Evolutionary conservation across 2,797 vertebrate species (phyloP).

Genomic region (Lagorchestes hirsutus): DNA sequence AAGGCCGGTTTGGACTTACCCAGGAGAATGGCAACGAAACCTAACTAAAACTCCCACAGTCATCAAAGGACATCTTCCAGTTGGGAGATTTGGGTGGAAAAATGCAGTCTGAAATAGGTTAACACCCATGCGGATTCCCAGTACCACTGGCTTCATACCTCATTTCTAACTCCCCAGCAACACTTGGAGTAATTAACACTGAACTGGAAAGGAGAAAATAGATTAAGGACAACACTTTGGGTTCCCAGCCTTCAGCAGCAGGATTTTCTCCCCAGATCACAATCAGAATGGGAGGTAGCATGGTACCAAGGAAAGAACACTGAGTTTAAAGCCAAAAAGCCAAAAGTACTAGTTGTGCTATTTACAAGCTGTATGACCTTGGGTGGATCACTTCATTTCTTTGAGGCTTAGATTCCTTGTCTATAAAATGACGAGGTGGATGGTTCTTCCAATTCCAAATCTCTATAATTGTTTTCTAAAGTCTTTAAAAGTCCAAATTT

Average conservation of each 20-base stretch:
- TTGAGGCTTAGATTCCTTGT: background rate
- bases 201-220: conserved; percentile 17
- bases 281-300: background rate
- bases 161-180: conserved; percentile 39
- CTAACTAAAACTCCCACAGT: background rate
- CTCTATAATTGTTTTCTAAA: background rate
- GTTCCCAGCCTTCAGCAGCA: background rate
- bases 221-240: conserved; percentile 1
- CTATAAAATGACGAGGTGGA: background rate
- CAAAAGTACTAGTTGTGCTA: background rate
- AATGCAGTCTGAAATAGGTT: conserved; percentile 37
- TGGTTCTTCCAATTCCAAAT: background rate
- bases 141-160: conserved; percentile 41
- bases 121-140: background rate
- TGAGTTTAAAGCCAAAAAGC: background rate
- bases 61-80: conserved; percentile 15
- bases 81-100: background rate
- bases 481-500: background rate
- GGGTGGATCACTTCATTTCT: background rate
- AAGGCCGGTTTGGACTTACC: background rate
- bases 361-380: background rate
- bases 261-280: background rate
- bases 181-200: conserved; percentile 19
- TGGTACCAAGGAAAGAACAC: background rate
- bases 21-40: background rate